Evolutionary conservation across 1,140 invertebrate species (phyloP).

Genomic region (Ephestia elutella): DNA sequence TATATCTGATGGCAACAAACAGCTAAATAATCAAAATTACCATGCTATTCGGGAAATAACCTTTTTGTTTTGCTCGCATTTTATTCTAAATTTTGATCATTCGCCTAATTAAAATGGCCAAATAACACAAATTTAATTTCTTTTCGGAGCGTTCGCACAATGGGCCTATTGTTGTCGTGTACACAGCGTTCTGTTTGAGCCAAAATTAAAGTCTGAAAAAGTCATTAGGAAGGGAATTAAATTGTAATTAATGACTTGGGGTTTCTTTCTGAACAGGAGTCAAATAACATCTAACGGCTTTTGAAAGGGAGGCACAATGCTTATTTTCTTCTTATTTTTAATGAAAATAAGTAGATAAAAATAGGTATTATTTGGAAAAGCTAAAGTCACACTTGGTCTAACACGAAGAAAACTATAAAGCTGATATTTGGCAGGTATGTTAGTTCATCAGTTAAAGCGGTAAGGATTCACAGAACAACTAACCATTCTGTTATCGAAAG

Average conservation of each 20-base stretch:
- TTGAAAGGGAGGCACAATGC: not conserved
- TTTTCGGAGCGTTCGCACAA: not conserved
- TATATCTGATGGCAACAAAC: too few species aligned
- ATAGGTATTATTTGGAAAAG: too few species aligned
- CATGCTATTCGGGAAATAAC: too few species aligned
- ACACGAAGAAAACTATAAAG: too few species aligned
- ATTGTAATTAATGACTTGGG: slow-evolving; percentile 5
- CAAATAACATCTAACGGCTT: slow-evolving; percentile 3
- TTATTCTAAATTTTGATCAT: not conserved
- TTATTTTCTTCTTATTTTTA: not conserved
- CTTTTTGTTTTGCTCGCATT: not conserved
- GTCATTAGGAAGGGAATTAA: slow-evolving; percentile 4
- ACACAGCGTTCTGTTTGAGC: not conserved
- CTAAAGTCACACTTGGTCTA: too few species aligned
- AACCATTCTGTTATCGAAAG: too few species aligned
- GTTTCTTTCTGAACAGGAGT: not conserved
- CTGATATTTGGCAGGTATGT: too few species aligned
- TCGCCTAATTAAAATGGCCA: slow-evolving; percentile 1
- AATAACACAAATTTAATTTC: slow-evolving; percentile 2
- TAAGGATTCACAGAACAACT: too few species aligned
- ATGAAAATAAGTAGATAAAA: not conserved
- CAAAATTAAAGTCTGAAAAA: slow-evolving; percentile 4
- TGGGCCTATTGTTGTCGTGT: slow-evolving; percentile 1
- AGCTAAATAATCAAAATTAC: too few species aligned
- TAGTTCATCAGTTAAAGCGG: too few species aligned